Percentiles rank a stretch among this genome's conserved stretches.
Evolutionary conservation across 2,888 invertebrate species (phyloP).

Genomic region (Coenonympha glycerion): DNA sequence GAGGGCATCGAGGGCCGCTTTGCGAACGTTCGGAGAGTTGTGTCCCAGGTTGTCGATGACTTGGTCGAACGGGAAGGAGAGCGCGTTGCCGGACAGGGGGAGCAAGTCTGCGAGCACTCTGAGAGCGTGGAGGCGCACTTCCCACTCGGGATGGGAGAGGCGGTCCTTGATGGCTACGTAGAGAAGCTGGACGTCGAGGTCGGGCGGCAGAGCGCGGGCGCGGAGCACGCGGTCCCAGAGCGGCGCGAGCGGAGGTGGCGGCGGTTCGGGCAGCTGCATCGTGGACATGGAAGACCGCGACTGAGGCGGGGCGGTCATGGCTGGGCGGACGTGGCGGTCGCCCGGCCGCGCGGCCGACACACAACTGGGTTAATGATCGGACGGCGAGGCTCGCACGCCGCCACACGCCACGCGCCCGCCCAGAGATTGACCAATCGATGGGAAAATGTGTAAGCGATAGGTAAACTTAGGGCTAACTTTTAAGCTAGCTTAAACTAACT

Average conservation of each 20-base stretch:
- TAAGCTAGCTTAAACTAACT: no score
- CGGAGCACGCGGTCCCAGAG: slow-evolving; percentile 88
- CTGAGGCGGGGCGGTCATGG: slow-evolving; percentile 78
- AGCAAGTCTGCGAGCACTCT: slow-evolving; percentile 86
- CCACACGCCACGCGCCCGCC: slow-evolving; percentile 33
- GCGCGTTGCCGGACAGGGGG: slow-evolving; percentile 80
- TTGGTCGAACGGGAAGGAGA: slow-evolving; percentile 83
- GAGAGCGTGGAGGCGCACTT: slow-evolving; percentile 87
- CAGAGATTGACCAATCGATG: slow-evolving; percentile 70
- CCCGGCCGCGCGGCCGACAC: slow-evolving; percentile 67
- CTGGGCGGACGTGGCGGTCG: slow-evolving; percentile 65
- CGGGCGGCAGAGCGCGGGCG: slow-evolving; percentile 82
- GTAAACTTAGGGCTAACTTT: not conserved
- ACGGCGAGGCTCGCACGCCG: slow-evolving; percentile 66
- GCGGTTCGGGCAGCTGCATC: slow-evolving; percentile 69
- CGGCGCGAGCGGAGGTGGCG: slow-evolving; percentile 79
- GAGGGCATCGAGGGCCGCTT: slow-evolving; percentile 85
- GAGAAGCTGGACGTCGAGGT: slow-evolving; percentile 79
- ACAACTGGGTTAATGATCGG: slow-evolving; percentile 76
- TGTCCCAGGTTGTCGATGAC: slow-evolving; percentile 87
- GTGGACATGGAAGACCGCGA: slow-evolving; percentile 34
- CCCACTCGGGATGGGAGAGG: slow-evolving; percentile 86
- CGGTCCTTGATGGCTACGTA: slow-evolving; percentile 83
- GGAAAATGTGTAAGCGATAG: slow-evolving; percentile 12
- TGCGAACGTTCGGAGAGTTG: slow-evolving; percentile 85